Evolutionary conservation across 2,888 invertebrate species (phyloP).

Genomic region (Operophtera brumata): DNA sequence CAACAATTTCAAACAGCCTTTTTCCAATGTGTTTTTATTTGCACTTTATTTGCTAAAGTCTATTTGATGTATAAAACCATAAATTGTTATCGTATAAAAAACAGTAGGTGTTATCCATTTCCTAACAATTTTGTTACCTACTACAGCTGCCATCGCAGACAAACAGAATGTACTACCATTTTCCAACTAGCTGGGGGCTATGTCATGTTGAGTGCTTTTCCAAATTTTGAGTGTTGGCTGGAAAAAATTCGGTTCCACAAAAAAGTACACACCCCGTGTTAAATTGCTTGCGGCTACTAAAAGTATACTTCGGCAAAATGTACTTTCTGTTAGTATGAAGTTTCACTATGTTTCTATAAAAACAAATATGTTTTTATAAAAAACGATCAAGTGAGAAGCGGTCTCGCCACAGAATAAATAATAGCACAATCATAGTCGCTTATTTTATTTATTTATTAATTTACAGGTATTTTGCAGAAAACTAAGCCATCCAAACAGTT

Average conservation of each 20-base stretch:
- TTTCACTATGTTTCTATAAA: background rate
- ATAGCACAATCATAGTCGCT: too few species aligned
- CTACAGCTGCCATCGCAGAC: conserved; percentile 34
- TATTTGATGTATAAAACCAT: too few species aligned
- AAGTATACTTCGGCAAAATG: conserved; percentile 3
- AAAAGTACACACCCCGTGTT: conserved; percentile 12
- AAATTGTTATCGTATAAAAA: background rate
- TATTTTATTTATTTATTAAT: too few species aligned
- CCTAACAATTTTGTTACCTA: conserved; percentile 11
- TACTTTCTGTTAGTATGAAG: background rate
- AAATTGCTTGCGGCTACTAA: conserved; percentile 17
- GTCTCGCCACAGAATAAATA: too few species aligned
- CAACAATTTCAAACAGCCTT: background rate
- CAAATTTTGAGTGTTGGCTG: conserved; percentile 18
- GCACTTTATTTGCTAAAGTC: too few species aligned
- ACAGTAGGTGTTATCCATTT: background rate
- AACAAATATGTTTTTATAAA: too few species aligned
- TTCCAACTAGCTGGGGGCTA: conserved; percentile 19
- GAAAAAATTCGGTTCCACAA: conserved; percentile 8
- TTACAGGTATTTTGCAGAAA: too few species aligned
- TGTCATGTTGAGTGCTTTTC: conserved; percentile 22
- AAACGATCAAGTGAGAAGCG: too few species aligned
- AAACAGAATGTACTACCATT: too few species aligned
- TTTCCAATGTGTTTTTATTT: too few species aligned
- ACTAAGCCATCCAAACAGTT: background rate